Base-by-base conservation (phyloP, 2,113 vertebrate genomes). In the Pandion haliaetus region DNA sequence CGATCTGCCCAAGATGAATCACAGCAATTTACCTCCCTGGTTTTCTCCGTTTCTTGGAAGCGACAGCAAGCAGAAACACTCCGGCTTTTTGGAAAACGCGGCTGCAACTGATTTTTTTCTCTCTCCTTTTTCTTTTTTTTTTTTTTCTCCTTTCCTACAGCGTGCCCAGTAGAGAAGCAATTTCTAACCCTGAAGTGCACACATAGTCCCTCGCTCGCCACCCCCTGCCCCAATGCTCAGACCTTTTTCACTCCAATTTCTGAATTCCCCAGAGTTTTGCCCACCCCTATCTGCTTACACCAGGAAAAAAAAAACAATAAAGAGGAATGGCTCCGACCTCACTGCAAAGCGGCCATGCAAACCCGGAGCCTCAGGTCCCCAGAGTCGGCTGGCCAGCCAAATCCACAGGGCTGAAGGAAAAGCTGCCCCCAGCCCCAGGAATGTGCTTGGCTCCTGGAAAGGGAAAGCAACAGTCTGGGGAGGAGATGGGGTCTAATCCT, bases 1-100 rank as follows among this genome's bases (percentile, higher is more conserved):
- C 65, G 73, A 91, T 93, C 69, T 94, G 95, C 95, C 92, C 44
- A 61, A n/a, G 88, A 95, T 95, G 96, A 96, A 96, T 97, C 96
- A 95, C 95, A 1, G 94, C 93, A 79, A 78, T 95, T 95, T 83
- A 77, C 74, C 95, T 88, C 94, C 95, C 62, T 62, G 82, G 18
- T 69, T 80, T 26, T 26, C 86, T 88, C 93, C 17, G 83, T 74
- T 69, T 38, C 95, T 94, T 86, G 95, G 95, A 92, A 88, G 96
- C 79, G 28, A 4, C 66, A 70, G 81, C 19, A 50, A 88, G 62
- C 79, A 54, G 85, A 31, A 80, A 40, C 17, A 45, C 82, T 95
- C n/a, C 4, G 57, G 88, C 66, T 88, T 82, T 81, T 90, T 69
- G 59, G 91, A 85, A 83, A 95, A 90, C 49, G 79, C 66, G 25